Conservation (phyloP, 2,113 vertebrate genomes). For the Brienomyrus brachyistius region DNA sequence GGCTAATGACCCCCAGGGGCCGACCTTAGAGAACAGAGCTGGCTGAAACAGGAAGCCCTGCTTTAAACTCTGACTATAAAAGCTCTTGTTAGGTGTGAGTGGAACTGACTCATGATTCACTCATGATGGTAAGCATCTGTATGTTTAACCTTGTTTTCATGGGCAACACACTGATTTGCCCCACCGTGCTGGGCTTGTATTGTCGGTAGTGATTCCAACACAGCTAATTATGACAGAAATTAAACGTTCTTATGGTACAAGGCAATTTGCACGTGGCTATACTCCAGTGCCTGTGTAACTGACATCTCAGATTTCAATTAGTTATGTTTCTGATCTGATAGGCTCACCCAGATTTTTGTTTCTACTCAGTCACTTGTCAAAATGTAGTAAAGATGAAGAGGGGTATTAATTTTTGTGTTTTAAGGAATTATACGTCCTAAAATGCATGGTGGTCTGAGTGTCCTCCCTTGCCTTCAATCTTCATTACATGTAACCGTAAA, state of each 20-base stretch:
- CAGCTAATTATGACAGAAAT: neutral
- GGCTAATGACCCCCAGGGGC: constrained; percentile 4
- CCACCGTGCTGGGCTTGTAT: neutral
- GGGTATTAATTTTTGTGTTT: neutral
- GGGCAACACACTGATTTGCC: neutral
- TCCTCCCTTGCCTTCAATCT: neutral
- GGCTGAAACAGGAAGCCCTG: constrained; percentile 11
- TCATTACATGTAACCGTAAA: neutral
- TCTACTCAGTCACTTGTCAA: neutral
- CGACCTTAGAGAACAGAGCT: neutral
- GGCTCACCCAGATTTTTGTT: neutral
- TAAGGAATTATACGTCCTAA: neutral
- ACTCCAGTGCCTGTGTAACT: neutral
- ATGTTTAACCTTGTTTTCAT: neutral
- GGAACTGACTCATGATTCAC: neutral
- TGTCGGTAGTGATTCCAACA: neutral
- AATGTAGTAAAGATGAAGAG: neutral
- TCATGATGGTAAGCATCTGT: neutral
- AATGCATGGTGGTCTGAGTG: neutral
- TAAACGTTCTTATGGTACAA: neutral
- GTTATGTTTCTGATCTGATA: neutral
- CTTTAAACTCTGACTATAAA: constrained; percentile 7
- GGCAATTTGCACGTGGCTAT: neutral
- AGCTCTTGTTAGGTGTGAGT: constrained; percentile 2
- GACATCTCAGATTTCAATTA: neutral